Evolutionary conservation across 1,140 invertebrate species (phyloP), one percentile per base, ranked within the genome.

Genomic region (Vanessa atalanta): DNA sequence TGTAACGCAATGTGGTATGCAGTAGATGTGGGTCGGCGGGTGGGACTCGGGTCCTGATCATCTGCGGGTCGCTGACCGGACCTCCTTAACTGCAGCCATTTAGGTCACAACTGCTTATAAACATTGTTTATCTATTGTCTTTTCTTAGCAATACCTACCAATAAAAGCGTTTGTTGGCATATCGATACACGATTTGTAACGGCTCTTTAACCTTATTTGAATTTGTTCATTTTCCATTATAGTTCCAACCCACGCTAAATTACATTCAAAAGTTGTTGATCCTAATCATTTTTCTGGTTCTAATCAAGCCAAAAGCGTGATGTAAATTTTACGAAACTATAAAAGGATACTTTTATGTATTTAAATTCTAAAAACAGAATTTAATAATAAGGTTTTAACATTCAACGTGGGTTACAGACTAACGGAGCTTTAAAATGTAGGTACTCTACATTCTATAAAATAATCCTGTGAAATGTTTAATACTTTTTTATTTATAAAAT

Each of bases 171-270:
- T 66, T 51, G 63, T 75, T 72, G 43, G 63, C 37, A 71, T 63
- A 68, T 71, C 51, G 57, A 77, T 76, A 73, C 72, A 77, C 79
- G 74, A 75, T 81, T 78, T 72, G 77, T 87, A 87, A 88, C 86
- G 83, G 84, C 70, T 77, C 78, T 67, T 67, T 65, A 81, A 78
- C 81, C 83, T 81, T 87, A 87, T 87, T 84, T 78, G 81, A 79
- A 84, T 85, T 84, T 82, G 79, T 83, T 37, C 75, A 84, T 83
- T 84, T 86, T 80, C 72, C 71, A 79, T 82, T 83, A 82, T 79
- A 70, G 75, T 73, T 51, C 66, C 71, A 78, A 73, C 81, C 84
- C 79, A 88, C 83, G 77, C 75, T 68, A 74, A 81, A 78, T 73
- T 68, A 74, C 78, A 76, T 85, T 82, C 70, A 72, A 75, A 77